A percentile compares a stretch with the other conserved stretches of the same genome.
Evolutionary conservation across 2,113 vertebrate genomes (phyloP).

Genomic region (Conger conger): DNA sequence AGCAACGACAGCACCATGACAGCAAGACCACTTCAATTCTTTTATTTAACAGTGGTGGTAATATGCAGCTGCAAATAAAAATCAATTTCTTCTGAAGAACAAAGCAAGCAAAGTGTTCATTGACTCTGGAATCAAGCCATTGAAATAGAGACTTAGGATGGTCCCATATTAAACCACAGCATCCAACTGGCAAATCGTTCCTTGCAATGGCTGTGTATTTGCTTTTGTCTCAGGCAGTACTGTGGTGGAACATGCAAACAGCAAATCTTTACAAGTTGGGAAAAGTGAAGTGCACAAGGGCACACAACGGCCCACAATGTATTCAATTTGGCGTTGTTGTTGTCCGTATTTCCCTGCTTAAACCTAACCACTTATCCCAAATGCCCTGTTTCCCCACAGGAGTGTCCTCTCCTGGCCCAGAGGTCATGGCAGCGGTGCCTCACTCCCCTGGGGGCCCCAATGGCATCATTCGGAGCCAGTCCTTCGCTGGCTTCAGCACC

Average conservation of each 20-base stretch:
- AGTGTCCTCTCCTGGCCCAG: conserved; percentile 81
- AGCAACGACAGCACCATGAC: too few species aligned
- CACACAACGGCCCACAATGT: not conserved
- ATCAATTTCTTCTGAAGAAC: too few species aligned
- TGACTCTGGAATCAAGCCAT: too few species aligned
- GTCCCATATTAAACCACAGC: too few species aligned
- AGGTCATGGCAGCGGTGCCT: conserved; percentile 91
- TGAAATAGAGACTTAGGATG: too few species aligned
- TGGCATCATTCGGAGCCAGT: conserved; percentile 96
- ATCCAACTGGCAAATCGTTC: too few species aligned
- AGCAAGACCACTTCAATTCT: too few species aligned
- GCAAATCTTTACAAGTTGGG: not conserved
- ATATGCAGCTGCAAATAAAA: too few species aligned
- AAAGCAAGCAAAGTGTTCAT: too few species aligned
- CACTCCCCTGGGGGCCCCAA: conserved; percentile 95
- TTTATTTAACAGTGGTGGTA: too few species aligned
- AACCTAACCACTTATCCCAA: not conserved
- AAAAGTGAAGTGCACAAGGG: not conserved
- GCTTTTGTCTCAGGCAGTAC: not conserved
- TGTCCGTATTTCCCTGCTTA: not conserved
- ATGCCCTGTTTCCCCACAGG: conserved; percentile 68
- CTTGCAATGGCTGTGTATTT: not conserved
- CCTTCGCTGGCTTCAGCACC: conserved; percentile 95
- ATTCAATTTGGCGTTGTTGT: not conserved
- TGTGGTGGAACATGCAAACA: not conserved